phyloP scores from a whole-genome alignment of 2,888 invertebrate species.

The Pseudococcus viburni region DNA sequence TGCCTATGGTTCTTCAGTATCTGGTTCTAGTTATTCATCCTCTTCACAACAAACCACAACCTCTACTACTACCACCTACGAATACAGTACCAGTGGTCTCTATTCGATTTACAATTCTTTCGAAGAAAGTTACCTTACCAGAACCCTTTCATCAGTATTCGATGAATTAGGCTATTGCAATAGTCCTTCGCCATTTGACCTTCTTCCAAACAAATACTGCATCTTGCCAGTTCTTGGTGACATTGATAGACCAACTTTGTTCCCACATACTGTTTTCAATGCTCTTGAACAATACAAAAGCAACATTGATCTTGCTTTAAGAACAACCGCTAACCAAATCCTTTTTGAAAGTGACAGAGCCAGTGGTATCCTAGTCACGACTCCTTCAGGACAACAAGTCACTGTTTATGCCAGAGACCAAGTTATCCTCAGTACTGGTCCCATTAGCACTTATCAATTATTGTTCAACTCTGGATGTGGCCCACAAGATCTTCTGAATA shows the following conservation, averaged over 20 bases:
- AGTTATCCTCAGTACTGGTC: slow-evolving; percentile 78
- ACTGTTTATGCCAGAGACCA: slow-evolving; percentile 78
- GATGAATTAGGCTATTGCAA: slow-evolving; percentile 36
- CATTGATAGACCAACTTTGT: neutral
- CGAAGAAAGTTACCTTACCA: slow-evolving; percentile 7
- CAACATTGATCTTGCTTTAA: slow-evolving; percentile 60
- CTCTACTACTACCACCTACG: neutral
- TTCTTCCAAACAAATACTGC: neutral
- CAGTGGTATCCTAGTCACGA: slow-evolving; percentile 84
- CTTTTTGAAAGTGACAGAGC: slow-evolving; percentile 74
- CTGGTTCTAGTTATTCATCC: neutral
- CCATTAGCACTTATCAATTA: slow-evolving; percentile 79
- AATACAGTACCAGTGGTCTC: neutral
- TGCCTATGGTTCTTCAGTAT: neutral
- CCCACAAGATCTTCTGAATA: slow-evolving; percentile 73
- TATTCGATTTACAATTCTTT: neutral
- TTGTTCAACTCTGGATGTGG: slow-evolving; percentile 80
- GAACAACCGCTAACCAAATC: slow-evolving; percentile 72
- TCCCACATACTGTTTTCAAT: slow-evolving; percentile 32
- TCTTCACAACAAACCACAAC: neutral
- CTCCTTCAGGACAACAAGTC: slow-evolving; percentile 71
- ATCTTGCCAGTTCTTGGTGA: slow-evolving; percentile 19
- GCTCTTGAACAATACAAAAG: slow-evolving; percentile 23
- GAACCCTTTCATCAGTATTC: slow-evolving; percentile 6
- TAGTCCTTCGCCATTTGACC: neutral